Conservation (phyloP, 2,797 vertebrate genomes). For the Sphenodon punctatus region DNA sequence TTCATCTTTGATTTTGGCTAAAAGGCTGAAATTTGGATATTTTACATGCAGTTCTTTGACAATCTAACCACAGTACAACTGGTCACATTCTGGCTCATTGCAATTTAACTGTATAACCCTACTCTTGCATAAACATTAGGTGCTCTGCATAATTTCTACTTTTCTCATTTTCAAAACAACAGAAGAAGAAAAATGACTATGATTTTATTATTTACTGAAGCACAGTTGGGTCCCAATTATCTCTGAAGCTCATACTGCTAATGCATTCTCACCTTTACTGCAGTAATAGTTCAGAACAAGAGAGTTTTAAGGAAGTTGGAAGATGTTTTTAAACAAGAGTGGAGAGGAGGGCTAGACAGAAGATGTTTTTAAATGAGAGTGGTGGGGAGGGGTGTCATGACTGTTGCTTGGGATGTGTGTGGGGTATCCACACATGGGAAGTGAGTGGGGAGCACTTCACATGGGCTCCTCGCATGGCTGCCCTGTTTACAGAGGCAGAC, state of each 20-base stretch:
- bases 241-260: background rate
- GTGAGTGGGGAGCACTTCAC: too few species aligned
- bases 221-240: background rate
- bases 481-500: too few species aligned
- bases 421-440: too few species aligned
- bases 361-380: too few species aligned
- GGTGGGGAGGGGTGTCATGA: too few species aligned
- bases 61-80: background rate
- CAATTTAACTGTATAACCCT: background rate
- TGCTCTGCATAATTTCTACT: slow-evolving; percentile 10
- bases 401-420: too few species aligned
- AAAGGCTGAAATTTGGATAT: background rate
- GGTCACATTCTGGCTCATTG: background rate
- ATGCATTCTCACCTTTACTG: background rate
- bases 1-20: background rate
- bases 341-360: too few species aligned
- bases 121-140: background rate
- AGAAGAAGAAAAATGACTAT: background rate
- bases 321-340: too few species aligned
- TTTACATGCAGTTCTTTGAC: background rate
- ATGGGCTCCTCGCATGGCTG: too few species aligned
- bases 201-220: background rate
- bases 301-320: too few species aligned
- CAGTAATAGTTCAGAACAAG: background rate
- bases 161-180: background rate